Base-by-base conservation (phyloP, 2,888 invertebrate genomes). In the Folsomia manolachei region DNA sequence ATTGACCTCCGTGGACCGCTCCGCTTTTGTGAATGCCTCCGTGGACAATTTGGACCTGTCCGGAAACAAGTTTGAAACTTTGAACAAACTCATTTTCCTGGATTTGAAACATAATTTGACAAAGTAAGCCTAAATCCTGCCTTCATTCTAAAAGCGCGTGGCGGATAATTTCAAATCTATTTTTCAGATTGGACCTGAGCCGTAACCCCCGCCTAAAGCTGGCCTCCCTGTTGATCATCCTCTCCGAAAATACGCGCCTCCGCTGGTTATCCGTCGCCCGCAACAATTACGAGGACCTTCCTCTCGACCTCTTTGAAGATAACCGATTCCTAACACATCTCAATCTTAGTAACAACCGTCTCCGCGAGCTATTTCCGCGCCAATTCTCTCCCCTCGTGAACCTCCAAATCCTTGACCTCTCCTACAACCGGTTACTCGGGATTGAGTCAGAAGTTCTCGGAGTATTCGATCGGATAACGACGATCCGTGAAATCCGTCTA, bases 321-420 rank as follows among this genome's bases (percentile, higher is more conserved):
- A 86, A 88, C 78, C 86, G 88, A 27, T 87, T 88, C 78, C 83
- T 92, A 75, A 86, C 86, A 69, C 86, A 87, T 73, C 84, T 93
- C 76, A 91, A 92, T 84, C 84, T 92, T 80, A 91, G 91, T 56
- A 88, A 89, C 82, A 92, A 92, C 84, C 87, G 88, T 82, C 85
- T 93, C 72, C 85, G 84, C 0, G 85, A 84, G 65, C 85, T 90
- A 79, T 88, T 87, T 4, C 85, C 85, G 56, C 87, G 87, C 80
- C 83, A 87, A 62, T 83, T 90, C 0, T 84, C 85, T 1, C 86
- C 88, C 72, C 86, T 89, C 0, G 86, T 85, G 4, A 70, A 81
- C 86, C 83, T 90, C 64, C 85, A 88, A 82, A 86, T 87, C 80
- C 83, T 93, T 75, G 91, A 92, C 84, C 83, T 91, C 79, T 90